Conservation (phyloP, 2,797 vertebrate genomes). For the Fistularia tabacaria region DNA sequence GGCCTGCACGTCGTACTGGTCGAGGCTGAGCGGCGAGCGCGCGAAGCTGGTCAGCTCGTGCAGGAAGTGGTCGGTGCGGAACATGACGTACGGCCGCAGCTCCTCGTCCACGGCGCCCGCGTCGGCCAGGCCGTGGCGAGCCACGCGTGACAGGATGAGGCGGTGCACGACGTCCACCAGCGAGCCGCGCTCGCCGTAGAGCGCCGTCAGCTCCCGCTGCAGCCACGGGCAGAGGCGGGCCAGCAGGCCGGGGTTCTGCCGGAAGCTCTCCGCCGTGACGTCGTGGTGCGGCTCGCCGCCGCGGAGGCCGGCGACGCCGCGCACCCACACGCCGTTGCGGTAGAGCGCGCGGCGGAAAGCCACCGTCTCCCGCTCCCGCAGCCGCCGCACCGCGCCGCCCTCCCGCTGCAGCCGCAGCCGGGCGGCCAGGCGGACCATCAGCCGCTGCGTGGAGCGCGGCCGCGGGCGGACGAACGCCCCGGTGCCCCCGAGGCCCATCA, state of each 20-base stretch:
- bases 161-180: slow-evolving; percentile 85
- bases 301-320: slow-evolving; percentile 56
- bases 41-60: slow-evolving; percentile 88
- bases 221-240: slow-evolving; percentile 85
- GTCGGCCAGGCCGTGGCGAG: slow-evolving; percentile 82
- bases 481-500: slow-evolving; percentile 40
- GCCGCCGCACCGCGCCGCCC: slow-evolving; percentile 71
- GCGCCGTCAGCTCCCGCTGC: slow-evolving; percentile 83
- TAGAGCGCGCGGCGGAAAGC: slow-evolving; percentile 85
- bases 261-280: slow-evolving; percentile 82
- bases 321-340: slow-evolving; percentile 78
- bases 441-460: slow-evolving; percentile 26
- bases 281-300: slow-evolving; percentile 72
- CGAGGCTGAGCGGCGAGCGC: slow-evolving; percentile 83
- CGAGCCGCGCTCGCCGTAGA: slow-evolving; percentile 82
- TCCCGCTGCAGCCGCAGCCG: slow-evolving; percentile 73
- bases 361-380: slow-evolving; percentile 82
- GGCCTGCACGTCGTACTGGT: slow-evolving; percentile 83
- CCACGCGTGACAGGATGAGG: slow-evolving; percentile 82
- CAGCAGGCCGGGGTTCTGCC: slow-evolving; percentile 78
- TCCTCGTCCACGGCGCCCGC: slow-evolving; percentile 77
- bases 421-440: slow-evolving; percentile 74
- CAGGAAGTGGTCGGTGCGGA: slow-evolving; percentile 86
- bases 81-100: slow-evolving; percentile 83
- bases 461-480: slow-evolving; percentile 11